A percentile compares a stretch with the other conserved stretches of the same genome.
phyloP scores from a whole-genome alignment of 1,140 invertebrate genomes.

The Aphaenogaster ashmeadi region DNA sequence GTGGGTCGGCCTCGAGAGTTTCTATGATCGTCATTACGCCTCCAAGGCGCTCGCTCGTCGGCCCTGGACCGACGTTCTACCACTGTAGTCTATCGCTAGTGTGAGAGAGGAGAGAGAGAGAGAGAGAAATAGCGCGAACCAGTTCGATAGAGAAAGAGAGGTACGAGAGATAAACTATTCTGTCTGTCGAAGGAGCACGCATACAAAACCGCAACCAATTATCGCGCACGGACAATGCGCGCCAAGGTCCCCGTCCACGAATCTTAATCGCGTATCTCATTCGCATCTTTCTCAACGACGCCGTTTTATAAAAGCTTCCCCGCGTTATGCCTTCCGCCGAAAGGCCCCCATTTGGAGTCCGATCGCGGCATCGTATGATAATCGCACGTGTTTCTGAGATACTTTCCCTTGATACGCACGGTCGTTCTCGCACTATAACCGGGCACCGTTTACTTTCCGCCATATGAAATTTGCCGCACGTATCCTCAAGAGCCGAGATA shows the following conservation, averaged over 20 bases:
- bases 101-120: constrained; percentile 27
- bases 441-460: neutral
- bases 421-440: neutral
- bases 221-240: constrained; percentile 71
- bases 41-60: constrained; percentile 80
- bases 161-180: constrained; percentile 67
- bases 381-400: constrained; percentile 36
- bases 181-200: constrained; percentile 52
- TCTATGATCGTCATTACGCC: constrained; percentile 80
- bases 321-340: neutral
- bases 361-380: constrained; percentile 24
- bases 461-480: neutral
- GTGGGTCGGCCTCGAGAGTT: constrained; percentile 77
- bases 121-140: constrained; percentile 16
- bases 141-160: constrained; percentile 55
- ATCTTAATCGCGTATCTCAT: constrained; percentile 66
- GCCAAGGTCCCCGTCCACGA: constrained; percentile 73
- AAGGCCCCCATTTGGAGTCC: constrained; percentile 7
- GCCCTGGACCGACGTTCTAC: constrained; percentile 76
- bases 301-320: constrained; percentile 11
- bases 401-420: constrained; percentile 38
- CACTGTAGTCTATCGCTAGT: constrained; percentile 54
- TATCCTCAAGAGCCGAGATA: neutral
- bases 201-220: constrained; percentile 69
- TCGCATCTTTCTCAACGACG: constrained; percentile 33